Conservation (phyloP, 2,888 invertebrate genomes). For the Stenodema calcarata region DNA sequence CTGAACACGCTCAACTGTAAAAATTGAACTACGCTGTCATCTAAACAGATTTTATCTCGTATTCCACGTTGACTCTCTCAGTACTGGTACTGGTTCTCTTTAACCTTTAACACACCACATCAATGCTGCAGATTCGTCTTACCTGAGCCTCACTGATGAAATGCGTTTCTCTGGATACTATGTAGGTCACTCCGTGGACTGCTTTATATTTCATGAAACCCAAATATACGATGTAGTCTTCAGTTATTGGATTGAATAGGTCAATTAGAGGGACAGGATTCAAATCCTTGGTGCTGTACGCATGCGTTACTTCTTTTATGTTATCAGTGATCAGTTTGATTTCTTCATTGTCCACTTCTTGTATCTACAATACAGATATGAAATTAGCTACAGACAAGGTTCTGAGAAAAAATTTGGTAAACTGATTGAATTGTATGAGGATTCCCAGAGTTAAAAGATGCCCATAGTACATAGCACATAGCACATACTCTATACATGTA, state of each 20-base stretch:
- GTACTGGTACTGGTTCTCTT: too few relatives aligned
- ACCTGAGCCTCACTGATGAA: constrained; percentile 31
- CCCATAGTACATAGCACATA: too few relatives aligned
- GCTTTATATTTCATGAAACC: constrained; percentile 39
- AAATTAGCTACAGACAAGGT: too few relatives aligned
- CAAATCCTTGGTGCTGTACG: background rate
- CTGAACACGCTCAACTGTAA: constrained; percentile 21
- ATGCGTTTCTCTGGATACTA: constrained; percentile 24
- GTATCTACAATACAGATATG: background rate
- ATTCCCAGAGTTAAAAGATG: too few relatives aligned
- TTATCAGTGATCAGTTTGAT: constrained; percentile 25
- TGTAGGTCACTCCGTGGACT: constrained; percentile 23
- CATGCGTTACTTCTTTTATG: background rate
- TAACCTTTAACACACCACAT: too few relatives aligned
- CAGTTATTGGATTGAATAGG: background rate
- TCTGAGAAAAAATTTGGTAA: too few relatives aligned
- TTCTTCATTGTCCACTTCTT: background rate
- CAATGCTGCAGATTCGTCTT: background rate
- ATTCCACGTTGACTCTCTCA: background rate
- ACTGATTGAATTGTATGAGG: too few relatives aligned
- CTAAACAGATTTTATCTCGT: too few relatives aligned
- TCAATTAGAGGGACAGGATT: background rate
- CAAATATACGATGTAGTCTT: constrained; percentile 42
- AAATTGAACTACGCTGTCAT: too few relatives aligned
- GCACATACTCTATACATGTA: constrained; percentile 30